A percentile compares a stretch with the other conserved stretches of the same genome.
phyloP scores from a whole-genome alignment of 2,888 invertebrate genomes.

The Mechanitis messenoides region DNA sequence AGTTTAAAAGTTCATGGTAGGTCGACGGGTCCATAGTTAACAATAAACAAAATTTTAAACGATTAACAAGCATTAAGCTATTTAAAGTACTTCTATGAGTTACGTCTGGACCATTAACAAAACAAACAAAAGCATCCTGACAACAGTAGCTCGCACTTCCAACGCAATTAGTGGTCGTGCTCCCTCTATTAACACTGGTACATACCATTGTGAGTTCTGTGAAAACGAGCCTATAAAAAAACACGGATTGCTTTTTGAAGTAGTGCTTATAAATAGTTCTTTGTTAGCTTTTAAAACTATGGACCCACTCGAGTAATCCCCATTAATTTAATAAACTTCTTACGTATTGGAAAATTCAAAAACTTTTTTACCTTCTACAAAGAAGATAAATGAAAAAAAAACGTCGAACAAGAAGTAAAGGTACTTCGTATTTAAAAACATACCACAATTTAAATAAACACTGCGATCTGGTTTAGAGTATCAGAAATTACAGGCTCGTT shows the following conservation, averaged over 20 bases:
- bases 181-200: constrained; percentile 19
- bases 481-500: constrained; percentile 23
- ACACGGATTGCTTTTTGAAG: neutral
- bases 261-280: neutral
- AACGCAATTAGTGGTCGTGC: constrained; percentile 25
- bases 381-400: no score
- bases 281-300: neutral
- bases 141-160: constrained; percentile 16
- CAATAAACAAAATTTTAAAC: neutral
- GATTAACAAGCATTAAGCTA: neutral
- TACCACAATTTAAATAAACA: constrained; percentile 21
- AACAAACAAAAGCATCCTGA: constrained; percentile 23
- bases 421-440: neutral
- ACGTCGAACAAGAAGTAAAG: no score
- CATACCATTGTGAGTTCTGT: constrained; percentile 13
- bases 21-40: neutral
- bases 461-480: constrained; percentile 17
- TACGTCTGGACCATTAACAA: constrained; percentile 21
- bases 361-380: neutral
- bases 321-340: neutral
- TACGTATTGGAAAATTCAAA: neutral
- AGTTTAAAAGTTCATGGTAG: no score
- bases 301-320: neutral
- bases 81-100: neutral
- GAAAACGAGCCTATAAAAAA: constrained; percentile 18